phyloP scores from a whole-genome alignment of 2,797 vertebrate species.

The Chelon labrosus region DNA sequence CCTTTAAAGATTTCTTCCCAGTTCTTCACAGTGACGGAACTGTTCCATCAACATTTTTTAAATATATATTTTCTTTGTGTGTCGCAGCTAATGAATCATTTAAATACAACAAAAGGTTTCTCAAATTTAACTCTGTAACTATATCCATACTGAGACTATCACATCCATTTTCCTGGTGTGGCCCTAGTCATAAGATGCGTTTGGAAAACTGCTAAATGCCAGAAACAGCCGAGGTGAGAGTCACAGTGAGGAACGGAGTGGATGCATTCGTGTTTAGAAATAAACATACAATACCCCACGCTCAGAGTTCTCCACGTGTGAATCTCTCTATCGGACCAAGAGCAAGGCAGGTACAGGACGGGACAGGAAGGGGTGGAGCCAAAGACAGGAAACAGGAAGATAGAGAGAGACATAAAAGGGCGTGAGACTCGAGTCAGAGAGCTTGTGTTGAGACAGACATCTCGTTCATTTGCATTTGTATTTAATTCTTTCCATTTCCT shows the following conservation, averaged over 20 bases:
- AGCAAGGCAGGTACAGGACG: constrained; percentile 79
- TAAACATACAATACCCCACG: constrained; percentile 89
- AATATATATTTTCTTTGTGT: not conserved
- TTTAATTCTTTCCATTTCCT: not conserved
- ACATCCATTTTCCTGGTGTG: constrained; percentile 23
- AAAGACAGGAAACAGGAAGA: constrained; percentile 83
- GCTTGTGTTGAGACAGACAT: constrained; percentile 42
- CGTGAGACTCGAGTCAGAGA: constrained; percentile 69
- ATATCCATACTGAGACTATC: not conserved
- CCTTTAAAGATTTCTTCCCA: not conserved
- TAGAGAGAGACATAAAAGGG: constrained; percentile 79
- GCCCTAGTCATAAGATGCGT: constrained; percentile 29
- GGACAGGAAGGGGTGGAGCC: constrained; percentile 81
- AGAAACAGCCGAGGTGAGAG: constrained; percentile 37
- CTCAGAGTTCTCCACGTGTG: constrained; percentile 90
- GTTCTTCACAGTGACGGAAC: not conserved
- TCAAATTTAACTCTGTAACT: no score
- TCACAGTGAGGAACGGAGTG: constrained; percentile 48
- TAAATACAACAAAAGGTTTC: no score
- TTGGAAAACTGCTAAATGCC: constrained; percentile 12
- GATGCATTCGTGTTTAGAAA: constrained; percentile 83
- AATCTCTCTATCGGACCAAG: constrained; percentile 87
- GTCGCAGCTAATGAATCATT: not conserved
- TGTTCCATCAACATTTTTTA: no score
- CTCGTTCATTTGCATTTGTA: not conserved